A percentile compares a stretch with the other conserved stretches of the same genome.
phyloP scores from a whole-genome alignment of 2,888 invertebrate genomes.

The Mystacides longicornis region DNA sequence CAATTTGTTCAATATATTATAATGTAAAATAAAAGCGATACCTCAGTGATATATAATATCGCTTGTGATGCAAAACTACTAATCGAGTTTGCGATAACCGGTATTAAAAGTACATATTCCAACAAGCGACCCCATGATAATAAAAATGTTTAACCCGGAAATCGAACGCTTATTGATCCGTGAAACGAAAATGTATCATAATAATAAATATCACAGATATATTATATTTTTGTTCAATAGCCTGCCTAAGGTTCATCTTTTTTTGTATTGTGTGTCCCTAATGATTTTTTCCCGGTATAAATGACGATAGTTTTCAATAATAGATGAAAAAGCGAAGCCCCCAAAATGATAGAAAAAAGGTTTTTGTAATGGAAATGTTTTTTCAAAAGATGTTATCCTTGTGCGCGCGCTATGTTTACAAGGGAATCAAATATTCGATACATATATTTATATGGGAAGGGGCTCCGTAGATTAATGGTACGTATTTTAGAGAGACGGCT shows the following conservation, averaged over 20 bases:
- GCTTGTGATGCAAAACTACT: no score
- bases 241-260: background rate
- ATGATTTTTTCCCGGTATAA: background rate
- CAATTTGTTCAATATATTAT: no score
- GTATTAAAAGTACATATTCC: no score
- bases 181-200: background rate
- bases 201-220: no score
- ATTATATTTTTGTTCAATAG: background rate
- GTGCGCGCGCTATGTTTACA: background rate
- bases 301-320: conserved; percentile 1
- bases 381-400: background rate
- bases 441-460: no score
- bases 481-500: background rate
- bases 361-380: background rate
- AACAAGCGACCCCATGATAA: no score
- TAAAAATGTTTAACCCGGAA: background rate
- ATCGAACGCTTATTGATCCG: background rate
- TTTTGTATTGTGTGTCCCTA: background rate
- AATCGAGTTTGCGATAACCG: no score
- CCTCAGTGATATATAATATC: no score
- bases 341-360: background rate
- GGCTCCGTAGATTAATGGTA: background rate
- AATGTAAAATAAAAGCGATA: no score
- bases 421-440: background rate
- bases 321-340: background rate